Evolutionary conservation across 2,113 vertebrate species (phyloP).

Genomic region (Callithrix jacchus): DNA sequence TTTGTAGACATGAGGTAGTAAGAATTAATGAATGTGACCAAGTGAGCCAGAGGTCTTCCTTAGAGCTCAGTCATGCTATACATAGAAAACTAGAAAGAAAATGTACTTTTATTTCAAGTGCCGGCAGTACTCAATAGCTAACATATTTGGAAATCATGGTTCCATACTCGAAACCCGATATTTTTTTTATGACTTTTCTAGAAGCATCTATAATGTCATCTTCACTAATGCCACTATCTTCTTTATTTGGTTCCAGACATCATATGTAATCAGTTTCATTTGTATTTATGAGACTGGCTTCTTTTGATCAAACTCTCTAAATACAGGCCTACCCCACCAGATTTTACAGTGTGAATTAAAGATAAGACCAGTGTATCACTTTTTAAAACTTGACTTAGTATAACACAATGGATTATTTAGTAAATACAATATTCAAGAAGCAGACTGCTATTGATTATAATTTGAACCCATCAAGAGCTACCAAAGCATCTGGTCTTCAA

Average conservation of each 20-base stretch:
- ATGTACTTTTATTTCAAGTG: neutral
- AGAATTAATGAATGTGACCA: neutral
- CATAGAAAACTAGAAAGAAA: neutral
- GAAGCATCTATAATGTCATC: neutral
- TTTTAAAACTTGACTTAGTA: neutral
- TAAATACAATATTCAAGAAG: conserved; percentile 1
- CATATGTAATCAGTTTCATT: neutral
- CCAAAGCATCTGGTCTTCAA: neutral
- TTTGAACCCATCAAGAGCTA: neutral
- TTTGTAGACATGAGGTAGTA: neutral
- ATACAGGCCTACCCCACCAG: neutral
- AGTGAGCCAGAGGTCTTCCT: neutral
- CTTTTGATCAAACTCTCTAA: neutral
- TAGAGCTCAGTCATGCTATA: neutral
- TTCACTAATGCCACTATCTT: neutral
- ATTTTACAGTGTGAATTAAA: neutral
- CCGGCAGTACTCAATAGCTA: neutral
- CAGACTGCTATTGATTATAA: neutral
- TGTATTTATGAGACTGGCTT: neutral
- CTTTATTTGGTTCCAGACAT: conserved; percentile 4
- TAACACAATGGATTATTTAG: neutral
- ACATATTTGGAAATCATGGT: neutral
- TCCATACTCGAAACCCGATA: neutral
- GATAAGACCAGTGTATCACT: neutral
- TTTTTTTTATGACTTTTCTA: conserved; percentile 21